Evolutionary conservation across 2,113 vertebrate species (phyloP).

Genomic region (Cyphotilapia sp.): DNA sequence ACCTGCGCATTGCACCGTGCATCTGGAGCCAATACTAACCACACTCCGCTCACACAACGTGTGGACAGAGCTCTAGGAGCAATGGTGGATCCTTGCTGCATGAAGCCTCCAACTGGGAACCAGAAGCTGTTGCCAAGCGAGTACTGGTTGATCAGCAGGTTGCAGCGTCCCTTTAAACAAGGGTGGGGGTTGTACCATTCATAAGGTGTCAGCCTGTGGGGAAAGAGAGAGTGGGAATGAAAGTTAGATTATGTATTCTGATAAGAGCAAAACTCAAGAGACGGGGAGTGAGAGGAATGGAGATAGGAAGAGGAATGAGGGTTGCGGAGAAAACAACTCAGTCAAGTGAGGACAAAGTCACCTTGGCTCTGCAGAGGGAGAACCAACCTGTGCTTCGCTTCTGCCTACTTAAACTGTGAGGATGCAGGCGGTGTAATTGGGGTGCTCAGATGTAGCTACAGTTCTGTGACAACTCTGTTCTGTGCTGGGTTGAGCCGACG

Average conservation of each 20-base stretch:
- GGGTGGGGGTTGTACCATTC: slow-evolving; percentile 98
- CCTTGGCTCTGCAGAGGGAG: slow-evolving; percentile 36
- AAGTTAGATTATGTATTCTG: not conserved
- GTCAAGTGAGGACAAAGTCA: slow-evolving; percentile 51
- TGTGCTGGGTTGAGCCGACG: not conserved
- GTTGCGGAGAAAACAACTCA: slow-evolving; percentile 16
- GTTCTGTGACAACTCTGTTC: not conserved
- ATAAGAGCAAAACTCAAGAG: slow-evolving; percentile 23
- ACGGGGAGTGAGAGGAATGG: not conserved
- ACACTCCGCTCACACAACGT: slow-evolving; percentile 94
- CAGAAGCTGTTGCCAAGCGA: slow-evolving; percentile 96
- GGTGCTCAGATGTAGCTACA: not conserved
- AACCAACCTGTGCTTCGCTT: slow-evolving; percentile 40
- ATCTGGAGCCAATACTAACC: slow-evolving; percentile 74
- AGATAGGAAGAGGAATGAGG: not conserved
- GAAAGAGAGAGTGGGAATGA: not conserved
- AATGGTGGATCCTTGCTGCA: slow-evolving; percentile 98
- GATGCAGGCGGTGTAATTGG: slow-evolving; percentile 1
- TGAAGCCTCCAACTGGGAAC: slow-evolving; percentile 97
- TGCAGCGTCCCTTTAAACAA: slow-evolving; percentile 88
- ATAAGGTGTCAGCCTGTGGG: slow-evolving; percentile 84
- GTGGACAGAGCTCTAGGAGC: slow-evolving; percentile 94
- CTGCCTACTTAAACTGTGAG: not conserved
- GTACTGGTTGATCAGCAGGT: slow-evolving; percentile 94
- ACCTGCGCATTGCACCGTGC: not conserved